These are phyloP conservation scores for Cercocebus atys DNA, from an alignment of 2,113 vertebrate genomes.

Conservation along the genomic window DNA sequence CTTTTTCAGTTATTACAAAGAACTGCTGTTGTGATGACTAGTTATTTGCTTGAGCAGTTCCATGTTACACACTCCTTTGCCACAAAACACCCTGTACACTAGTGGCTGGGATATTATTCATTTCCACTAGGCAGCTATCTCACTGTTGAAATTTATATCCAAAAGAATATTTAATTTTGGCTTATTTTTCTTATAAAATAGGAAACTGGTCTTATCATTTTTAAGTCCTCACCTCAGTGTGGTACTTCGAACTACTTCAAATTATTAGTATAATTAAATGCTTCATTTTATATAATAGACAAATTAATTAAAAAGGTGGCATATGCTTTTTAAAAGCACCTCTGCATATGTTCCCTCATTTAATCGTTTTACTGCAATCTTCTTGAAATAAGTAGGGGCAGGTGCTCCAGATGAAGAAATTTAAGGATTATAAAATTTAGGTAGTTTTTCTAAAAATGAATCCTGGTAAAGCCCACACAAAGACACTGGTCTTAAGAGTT, in stretches of 20 bases:
- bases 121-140: not conserved
- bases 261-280: constrained; percentile 34
- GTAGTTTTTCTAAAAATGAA: constrained; percentile 39
- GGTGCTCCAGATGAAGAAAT: constrained; percentile 24
- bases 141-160: constrained; percentile 36
- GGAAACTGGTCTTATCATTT: constrained; percentile 27
- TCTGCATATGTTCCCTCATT: constrained; percentile 12
- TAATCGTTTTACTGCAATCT: constrained; percentile 10
- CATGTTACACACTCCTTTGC: not conserved
- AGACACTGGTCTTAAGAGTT: constrained; percentile 6
- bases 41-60: constrained; percentile 51
- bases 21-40: constrained; percentile 4
- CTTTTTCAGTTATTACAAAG: constrained; percentile 44
- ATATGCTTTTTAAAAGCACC: constrained; percentile 41
- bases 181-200: constrained; percentile 45
- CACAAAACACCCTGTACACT: not conserved
- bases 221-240: not conserved
- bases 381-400: constrained; percentile 37
- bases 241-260: constrained; percentile 25
- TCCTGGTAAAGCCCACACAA: not conserved
- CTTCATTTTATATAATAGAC: not conserved
- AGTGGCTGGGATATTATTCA: not conserved
- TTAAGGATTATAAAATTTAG: not conserved
- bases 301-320: constrained; percentile 40
- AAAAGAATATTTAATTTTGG: constrained; percentile 25